These are phyloP conservation scores for Arctocebus calabarensis DNA, from an alignment of 2,797 vertebrate species.

Conservation along the genomic window DNA sequence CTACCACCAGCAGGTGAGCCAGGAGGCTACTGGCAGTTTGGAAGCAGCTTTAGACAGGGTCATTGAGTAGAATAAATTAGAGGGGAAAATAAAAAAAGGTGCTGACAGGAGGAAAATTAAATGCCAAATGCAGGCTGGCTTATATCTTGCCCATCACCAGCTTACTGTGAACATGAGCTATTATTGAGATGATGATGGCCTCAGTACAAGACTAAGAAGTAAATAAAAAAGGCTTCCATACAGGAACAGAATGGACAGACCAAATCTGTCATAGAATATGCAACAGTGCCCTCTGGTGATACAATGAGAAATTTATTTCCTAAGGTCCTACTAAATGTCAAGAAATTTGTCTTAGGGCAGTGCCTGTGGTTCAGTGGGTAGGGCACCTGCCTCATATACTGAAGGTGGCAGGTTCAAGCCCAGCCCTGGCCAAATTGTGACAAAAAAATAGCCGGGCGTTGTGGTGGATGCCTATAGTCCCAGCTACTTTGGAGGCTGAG, in stretches of 20 bases:
- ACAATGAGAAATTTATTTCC: slow-evolving; percentile 14
- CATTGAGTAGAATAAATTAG: not conserved
- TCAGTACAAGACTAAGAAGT: not conserved
- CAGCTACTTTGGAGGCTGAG: too few species aligned
- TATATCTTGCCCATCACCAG: not conserved
- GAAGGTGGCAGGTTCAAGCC: too few species aligned
- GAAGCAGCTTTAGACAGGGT: not conserved
- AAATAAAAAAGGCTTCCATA: slow-evolving; percentile 15
- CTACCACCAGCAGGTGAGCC: slow-evolving; percentile 95
- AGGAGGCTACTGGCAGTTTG: not conserved
- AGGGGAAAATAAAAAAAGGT: not conserved
- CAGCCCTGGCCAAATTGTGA: too few species aligned
- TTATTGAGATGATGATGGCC: not conserved
- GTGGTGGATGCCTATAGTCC: too few species aligned
- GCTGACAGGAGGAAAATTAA: not conserved
- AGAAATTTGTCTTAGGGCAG: not conserved
- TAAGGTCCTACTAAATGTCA: not conserved
- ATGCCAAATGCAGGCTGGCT: not conserved
- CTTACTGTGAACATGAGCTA: not conserved
- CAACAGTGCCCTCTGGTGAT: slow-evolving; percentile 3
- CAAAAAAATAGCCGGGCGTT: too few species aligned
- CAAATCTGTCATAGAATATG: not conserved
- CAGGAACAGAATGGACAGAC: not conserved
- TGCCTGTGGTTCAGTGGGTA: too few species aligned
- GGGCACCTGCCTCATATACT: too few species aligned